phyloP scores from a whole-genome alignment of 1,140 invertebrate genomes.

The Sarcophaga bullata region DNA sequence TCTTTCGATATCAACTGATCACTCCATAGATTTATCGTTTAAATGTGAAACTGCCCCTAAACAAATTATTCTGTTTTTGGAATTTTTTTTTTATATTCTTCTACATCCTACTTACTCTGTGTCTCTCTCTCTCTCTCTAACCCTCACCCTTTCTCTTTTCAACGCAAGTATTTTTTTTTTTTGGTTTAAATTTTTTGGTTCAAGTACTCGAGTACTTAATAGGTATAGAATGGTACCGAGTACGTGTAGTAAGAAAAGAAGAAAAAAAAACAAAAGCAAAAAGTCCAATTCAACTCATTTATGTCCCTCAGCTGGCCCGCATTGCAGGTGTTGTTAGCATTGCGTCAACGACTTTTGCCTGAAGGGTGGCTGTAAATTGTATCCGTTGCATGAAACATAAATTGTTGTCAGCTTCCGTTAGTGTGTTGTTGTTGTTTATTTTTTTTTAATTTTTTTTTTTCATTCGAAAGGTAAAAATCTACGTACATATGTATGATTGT shows the following conservation, averaged over 20 bases:
- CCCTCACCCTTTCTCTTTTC: background rate
- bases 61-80: background rate
- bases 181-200: background rate
- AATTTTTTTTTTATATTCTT: background rate
- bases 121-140: too few relatives aligned
- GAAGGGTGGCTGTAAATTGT: slow-evolving; percentile 36
- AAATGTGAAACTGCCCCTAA: background rate
- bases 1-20: too few relatives aligned
- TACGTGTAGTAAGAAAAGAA: background rate
- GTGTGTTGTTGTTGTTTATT: background rate
- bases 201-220: slow-evolving; percentile 11
- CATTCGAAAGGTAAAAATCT: too few relatives aligned
- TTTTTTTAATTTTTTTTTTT: too few relatives aligned
- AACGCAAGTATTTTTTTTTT: background rate
- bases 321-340: slow-evolving; percentile 39
- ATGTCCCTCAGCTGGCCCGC: slow-evolving; percentile 13
- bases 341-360: slow-evolving; percentile 33
- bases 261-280: too few relatives aligned
- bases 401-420: slow-evolving; percentile 39
- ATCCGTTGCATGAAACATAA: slow-evolving; percentile 41
- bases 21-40: too few relatives aligned
- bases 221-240: background rate
- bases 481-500: too few relatives aligned
- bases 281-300: slow-evolving; percentile 7
- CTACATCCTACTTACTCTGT: too few relatives aligned